A percentile compares a stretch with the other conserved stretches of the same genome.
These are phyloP conservation scores for Calcarius ornatus DNA, from an alignment of 2,113 vertebrate species.

Conservation along the genomic window DNA sequence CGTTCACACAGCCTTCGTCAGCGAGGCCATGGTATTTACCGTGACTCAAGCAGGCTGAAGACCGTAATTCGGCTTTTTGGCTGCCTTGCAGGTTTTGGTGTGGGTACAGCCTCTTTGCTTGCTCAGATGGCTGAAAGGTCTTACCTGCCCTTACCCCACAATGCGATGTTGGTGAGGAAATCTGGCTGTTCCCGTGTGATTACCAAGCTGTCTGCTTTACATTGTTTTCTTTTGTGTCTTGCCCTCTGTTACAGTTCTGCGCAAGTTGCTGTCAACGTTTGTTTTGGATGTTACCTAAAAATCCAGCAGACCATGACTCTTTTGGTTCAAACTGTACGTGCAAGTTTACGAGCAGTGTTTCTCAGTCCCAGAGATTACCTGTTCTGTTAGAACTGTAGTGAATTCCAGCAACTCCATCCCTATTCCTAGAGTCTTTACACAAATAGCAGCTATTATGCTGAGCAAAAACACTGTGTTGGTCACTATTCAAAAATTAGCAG, in stretches of 20 bases:
- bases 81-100: neutral
- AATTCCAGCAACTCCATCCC: neutral
- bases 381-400: neutral
- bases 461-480: neutral
- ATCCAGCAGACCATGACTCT: neutral
- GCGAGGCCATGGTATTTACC: neutral
- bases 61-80: neutral
- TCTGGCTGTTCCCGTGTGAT: fast-evolving
- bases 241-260: neutral
- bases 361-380: neutral
- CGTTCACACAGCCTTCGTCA: neutral
- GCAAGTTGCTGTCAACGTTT: neutral
- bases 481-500: neutral
- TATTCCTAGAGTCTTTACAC: neutral
- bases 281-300: neutral
- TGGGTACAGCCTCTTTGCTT: neutral
- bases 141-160: neutral
- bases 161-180: fast-evolving
- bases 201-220: neutral
- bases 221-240: neutral
- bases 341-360: neutral
- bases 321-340: fast-evolving
- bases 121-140: neutral
- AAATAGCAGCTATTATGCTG: neutral
- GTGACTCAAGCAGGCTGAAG: neutral